These are phyloP conservation scores for Lytechinus variegatus DNA, from an alignment of 35 echinoderm and acorn worm genomes.

Conservation along the genomic window DNA sequence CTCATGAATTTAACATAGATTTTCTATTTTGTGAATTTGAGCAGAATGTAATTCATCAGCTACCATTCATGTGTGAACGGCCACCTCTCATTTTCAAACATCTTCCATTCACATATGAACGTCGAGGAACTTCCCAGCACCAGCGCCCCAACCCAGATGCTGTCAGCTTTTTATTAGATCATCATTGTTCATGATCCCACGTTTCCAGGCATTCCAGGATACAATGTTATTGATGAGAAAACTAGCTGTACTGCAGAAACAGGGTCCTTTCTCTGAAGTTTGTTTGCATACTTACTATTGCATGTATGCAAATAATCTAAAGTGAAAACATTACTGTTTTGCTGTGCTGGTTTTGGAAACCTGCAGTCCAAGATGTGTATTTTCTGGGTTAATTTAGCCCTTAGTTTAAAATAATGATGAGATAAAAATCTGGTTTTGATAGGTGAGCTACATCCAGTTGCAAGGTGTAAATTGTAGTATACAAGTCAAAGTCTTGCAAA, in stretches of 20 bases:
- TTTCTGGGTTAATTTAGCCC: too few relatives aligned
- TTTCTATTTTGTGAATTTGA: not conserved
- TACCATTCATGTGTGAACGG: not conserved
- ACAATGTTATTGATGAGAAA: not conserved
- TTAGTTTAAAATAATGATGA: too few relatives aligned
- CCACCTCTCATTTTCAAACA: not conserved
- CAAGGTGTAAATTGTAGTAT: too few relatives aligned
- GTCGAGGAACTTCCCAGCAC: not conserved
- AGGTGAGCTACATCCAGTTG: too few relatives aligned
- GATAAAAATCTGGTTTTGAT: too few relatives aligned
- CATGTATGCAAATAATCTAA: not conserved
- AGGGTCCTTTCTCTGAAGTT: not conserved
- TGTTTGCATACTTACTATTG: not conserved
- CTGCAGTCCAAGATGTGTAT: not conserved
- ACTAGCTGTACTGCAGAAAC: not conserved
- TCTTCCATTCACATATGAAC: not conserved
- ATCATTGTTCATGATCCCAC: not conserved
- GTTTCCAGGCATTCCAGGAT: not conserved
- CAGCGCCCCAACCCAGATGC: not conserved
- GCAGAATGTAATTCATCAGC: not conserved
- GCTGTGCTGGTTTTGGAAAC: not conserved
- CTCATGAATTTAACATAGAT: not conserved
- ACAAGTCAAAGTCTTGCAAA: not conserved
- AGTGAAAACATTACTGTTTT: not conserved
- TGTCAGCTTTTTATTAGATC: not conserved